Conservation (phyloP, 2,797 vertebrate species). For the Galago senegalensis region DNA sequence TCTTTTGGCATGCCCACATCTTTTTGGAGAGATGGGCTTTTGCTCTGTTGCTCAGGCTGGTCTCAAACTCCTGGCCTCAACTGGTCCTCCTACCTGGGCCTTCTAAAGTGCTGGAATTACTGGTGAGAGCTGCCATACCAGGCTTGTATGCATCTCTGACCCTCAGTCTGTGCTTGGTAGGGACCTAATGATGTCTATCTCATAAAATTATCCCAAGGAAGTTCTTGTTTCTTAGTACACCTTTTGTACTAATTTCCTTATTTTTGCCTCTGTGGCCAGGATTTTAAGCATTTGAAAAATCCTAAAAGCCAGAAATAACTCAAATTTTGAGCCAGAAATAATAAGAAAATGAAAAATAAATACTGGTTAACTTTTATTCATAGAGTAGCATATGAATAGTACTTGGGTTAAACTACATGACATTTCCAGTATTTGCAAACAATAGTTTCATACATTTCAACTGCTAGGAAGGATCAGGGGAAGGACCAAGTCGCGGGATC, state of each 20-base stretch:
- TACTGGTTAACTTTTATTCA: neutral
- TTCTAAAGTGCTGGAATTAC: neutral
- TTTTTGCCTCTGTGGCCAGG: neutral
- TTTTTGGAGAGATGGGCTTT: neutral
- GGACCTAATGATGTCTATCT: neutral
- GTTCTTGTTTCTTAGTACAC: neutral
- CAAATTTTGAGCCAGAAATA: neutral
- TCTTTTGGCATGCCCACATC: neutral
- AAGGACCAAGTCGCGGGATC: accelerated
- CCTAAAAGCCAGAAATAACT: neutral
- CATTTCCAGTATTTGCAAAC: neutral
- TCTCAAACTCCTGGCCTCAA: neutral
- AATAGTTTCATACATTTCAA: neutral
- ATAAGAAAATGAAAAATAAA: neutral
- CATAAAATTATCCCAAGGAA: too few species aligned
- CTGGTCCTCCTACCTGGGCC: neutral
- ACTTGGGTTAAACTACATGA: neutral
- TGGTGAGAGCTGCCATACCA: neutral
- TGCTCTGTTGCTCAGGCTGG: neutral
- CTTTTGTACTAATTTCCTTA: neutral
- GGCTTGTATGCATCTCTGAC: neutral
- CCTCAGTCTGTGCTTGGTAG: neutral
- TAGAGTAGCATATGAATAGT: neutral
- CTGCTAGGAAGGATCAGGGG: accelerated
- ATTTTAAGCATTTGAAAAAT: conserved; percentile 36